phyloP scores from a whole-genome alignment of 2,113 vertebrate genomes.

The Nycticebus coucang region DNA sequence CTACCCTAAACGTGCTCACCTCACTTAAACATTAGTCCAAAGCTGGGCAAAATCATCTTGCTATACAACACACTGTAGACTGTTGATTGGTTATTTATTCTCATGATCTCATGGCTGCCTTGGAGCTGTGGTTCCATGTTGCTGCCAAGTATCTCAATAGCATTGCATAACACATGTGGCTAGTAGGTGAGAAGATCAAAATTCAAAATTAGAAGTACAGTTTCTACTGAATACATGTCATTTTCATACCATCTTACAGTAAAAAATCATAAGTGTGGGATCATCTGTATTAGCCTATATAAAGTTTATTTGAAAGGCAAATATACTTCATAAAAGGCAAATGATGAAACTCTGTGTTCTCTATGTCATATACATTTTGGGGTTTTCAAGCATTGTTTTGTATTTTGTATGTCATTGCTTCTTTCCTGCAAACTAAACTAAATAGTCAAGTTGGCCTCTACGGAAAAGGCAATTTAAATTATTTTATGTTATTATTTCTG shows the following conservation, averaged over 20 bases:
- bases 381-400: background rate
- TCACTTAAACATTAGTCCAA: background rate
- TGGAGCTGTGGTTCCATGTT: background rate
- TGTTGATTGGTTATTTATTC: background rate
- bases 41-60: background rate
- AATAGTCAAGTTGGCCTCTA: background rate
- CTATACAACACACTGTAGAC: background rate
- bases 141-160: background rate
- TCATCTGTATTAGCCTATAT: background rate
- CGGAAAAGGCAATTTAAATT: background rate
- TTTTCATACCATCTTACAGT: background rate
- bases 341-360: background rate
- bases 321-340: background rate
- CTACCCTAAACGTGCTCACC: background rate
- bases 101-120: background rate
- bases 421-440: background rate
- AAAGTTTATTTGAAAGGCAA: background rate
- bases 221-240: background rate
- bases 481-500: slow-evolving; percentile 2
- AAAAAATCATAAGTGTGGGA: background rate
- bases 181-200: background rate
- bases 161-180: background rate
- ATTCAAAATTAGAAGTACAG: background rate
- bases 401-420: background rate
- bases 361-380: background rate